Conservation (phyloP, 1,140 invertebrate genomes). For the Drosophila gunungcola region DNA sequence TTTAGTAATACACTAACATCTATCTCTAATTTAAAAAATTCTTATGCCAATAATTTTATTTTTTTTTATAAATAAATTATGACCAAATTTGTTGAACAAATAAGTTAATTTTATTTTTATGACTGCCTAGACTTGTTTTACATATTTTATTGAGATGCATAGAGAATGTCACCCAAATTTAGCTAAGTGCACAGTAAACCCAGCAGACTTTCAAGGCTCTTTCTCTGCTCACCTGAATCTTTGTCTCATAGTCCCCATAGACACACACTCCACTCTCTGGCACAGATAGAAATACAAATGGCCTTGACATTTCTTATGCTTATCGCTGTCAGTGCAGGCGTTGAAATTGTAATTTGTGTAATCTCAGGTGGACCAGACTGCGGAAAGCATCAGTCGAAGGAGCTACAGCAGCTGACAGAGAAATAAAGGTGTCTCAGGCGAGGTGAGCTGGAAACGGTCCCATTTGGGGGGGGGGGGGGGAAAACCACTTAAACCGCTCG, state of each 20-base stretch:
- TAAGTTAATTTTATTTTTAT: too few species aligned
- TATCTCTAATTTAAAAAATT: too few species aligned
- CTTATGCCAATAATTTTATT: too few species aligned
- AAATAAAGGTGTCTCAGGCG: constrained; percentile 49
- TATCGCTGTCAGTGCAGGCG: constrained; percentile 80
- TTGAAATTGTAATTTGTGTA: constrained; percentile 83
- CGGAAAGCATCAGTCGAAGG: constrained; percentile 20
- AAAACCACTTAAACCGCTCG: constrained; percentile 63
- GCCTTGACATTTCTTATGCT: constrained; percentile 82
- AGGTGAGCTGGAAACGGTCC: constrained; percentile 42
- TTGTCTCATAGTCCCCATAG: constrained; percentile 8
- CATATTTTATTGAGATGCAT: too few species aligned
- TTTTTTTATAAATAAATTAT: too few species aligned
- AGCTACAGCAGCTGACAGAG: constrained; percentile 21
- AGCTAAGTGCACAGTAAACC: constrained; percentile 7
- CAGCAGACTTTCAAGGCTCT: constrained; percentile 20
- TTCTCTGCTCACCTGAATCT: constrained; percentile 4
- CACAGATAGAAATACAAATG: constrained; percentile 58
- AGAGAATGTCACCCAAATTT: background rate
- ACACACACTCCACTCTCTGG: constrained; percentile 12
- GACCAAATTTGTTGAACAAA: too few species aligned
- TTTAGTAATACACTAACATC: too few species aligned
- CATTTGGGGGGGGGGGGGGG: constrained; percentile 15
- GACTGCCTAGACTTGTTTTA: too few species aligned
- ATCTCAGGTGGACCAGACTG: constrained; percentile 69